Evolutionary conservation across 2,797 vertebrate genomes (phyloP), one percentile per base, ranked within the genome.

Genomic region (Acestrorhynchus altus): DNA sequence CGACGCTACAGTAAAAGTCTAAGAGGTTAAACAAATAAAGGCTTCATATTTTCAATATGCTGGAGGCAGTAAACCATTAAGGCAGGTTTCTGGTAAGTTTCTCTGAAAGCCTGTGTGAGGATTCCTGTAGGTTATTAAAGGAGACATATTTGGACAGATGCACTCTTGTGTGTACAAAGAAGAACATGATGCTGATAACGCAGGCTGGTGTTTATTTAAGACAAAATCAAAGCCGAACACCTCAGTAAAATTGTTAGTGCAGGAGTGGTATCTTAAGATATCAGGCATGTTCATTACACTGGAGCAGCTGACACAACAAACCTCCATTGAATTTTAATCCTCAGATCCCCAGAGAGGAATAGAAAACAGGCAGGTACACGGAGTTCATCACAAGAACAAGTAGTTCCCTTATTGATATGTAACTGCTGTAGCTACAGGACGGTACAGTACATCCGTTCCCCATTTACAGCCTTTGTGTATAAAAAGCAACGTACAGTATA

Each of bases 281-380:
- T n/a, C 63, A 64, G 67, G n/a, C 56, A 16, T 49, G 35, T 56
- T 47, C 11, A 57, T 79, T 56, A 63, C n/a, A 20, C 10, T 2
- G 0, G 63, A n/a, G 12, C 54, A 74, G 75, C 54, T 59, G 47
- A 51, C 26, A 51, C 51, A 67, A 63, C 18, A 73, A 44, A n/a
- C 13, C 8, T 73, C 18, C 61, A 69, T 31, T 79, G 46, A 72
- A 72, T 51, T 51, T 26, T 72, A 46, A 72, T 61, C 31, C 60
- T 18, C 31, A 54, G 59, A 65, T 72, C 61, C 61, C 40, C 54
- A 11, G n/a, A 15, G 12, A 75, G 26, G 42, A 47, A 74, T 18
- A 52, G n/a, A 63, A 44, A 74, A 69, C 56, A 68, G 52, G 7
- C 6, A 51, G 39, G 12, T 46, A 60, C 13, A 8, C 13, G 40